phyloP scores from a whole-genome alignment of 2,888 invertebrate species.

The Aleiodes alternator region DNA sequence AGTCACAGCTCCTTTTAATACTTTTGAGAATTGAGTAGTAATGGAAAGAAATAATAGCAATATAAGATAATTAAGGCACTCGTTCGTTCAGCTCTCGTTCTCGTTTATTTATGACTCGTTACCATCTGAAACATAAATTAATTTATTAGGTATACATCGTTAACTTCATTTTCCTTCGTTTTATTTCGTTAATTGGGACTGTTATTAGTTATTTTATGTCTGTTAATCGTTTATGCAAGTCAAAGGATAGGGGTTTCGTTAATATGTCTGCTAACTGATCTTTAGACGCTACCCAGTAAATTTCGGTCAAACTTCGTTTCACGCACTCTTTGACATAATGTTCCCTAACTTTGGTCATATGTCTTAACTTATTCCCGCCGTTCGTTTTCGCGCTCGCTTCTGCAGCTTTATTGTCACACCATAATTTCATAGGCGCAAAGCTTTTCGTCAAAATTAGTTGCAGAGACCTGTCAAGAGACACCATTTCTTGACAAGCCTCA shows the following conservation, averaged over 20 bases:
- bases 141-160: too few relatives aligned
- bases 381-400: not conserved
- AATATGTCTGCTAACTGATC: constrained; percentile 48
- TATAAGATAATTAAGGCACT: too few relatives aligned
- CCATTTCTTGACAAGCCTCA: constrained; percentile 45
- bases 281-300: constrained; percentile 42
- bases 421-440: constrained; percentile 41
- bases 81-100: too few relatives aligned
- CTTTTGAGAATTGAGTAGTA: too few relatives aligned
- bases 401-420: constrained; percentile 43
- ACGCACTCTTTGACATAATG: constrained; percentile 46
- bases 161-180: too few relatives aligned
- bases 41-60: too few relatives aligned
- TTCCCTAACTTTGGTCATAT: constrained; percentile 40
- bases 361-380: constrained; percentile 46
- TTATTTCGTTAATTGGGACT: too few relatives aligned
- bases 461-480: constrained; percentile 47
- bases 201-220: constrained; percentile 8
- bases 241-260: constrained; percentile 46
- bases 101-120: too few relatives aligned
- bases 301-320: constrained; percentile 38
- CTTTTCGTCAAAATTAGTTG: constrained; percentile 39
- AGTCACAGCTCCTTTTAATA: too few relatives aligned
- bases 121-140: too few relatives aligned
- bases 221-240: constrained; percentile 37